phyloP scores from a whole-genome alignment of 2,113 vertebrate genomes.

The Vireo altiloquus region DNA sequence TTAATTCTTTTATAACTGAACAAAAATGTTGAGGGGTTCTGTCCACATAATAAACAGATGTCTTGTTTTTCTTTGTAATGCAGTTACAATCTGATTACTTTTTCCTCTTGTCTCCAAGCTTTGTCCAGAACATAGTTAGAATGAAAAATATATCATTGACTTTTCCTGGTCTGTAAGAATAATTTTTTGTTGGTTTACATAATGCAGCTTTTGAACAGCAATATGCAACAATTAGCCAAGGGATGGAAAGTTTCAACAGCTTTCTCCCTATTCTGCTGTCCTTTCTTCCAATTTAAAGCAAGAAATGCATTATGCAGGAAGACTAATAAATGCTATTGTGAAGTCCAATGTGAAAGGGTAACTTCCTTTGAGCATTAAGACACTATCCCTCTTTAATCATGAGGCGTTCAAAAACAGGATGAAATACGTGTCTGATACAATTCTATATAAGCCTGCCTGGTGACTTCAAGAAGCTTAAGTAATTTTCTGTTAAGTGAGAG shows the following conservation, averaged over 20 bases:
- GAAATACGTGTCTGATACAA: background rate
- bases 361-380: background rate
- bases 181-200: background rate
- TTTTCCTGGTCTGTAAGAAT: background rate
- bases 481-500: background rate
- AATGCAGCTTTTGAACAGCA: background rate
- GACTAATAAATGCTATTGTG: background rate
- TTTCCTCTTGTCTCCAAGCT: background rate
- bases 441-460: background rate
- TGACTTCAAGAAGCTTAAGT: background rate
- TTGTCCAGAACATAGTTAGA: background rate
- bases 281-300: background rate
- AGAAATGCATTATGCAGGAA: background rate
- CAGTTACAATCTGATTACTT: background rate
- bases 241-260: background rate
- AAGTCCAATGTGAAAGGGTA: background rate
- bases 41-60: background rate
- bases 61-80: background rate
- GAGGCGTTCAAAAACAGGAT: background rate
- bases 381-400: background rate
- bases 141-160: background rate
- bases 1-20: background rate
- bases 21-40: background rate
- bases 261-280: background rate
- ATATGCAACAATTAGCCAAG: background rate